phyloP scores from a whole-genome alignment of 2,113 vertebrate species.

The Aegypius monachus region DNA sequence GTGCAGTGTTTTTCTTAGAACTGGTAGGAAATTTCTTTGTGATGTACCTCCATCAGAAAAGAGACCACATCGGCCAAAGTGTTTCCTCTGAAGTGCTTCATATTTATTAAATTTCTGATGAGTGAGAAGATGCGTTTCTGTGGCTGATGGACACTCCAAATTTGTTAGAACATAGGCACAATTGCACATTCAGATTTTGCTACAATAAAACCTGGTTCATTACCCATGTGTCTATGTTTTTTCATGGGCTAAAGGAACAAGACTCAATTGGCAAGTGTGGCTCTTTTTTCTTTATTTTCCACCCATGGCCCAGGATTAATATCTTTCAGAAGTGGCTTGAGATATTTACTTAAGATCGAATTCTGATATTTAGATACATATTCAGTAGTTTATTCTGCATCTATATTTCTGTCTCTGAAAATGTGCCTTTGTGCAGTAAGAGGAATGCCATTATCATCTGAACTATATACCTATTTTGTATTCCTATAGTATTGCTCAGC shows the following conservation, averaged over 20 bases:
- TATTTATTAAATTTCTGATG: neutral
- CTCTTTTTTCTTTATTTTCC: neutral
- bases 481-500: neutral
- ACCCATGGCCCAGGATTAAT: neutral
- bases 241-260: neutral
- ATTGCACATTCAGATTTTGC: neutral
- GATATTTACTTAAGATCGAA: neutral
- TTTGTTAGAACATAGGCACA: neutral
- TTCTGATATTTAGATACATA: neutral
- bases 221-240: neutral
- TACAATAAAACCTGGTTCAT: neutral
- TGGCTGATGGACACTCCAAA: neutral
- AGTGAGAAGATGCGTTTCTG: neutral
- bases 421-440: neutral
- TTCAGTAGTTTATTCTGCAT: neutral
- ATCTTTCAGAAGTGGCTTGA: neutral
- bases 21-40: neutral
- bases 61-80: neutral
- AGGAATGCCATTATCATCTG: neutral
- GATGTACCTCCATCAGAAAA: neutral
- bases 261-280: neutral
- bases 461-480: neutral
- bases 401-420: neutral
- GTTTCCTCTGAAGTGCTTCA: neutral
- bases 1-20: neutral